Evolutionary conservation across 2,113 vertebrate species (phyloP), one percentile per base, ranked within the genome.

Genomic region (Nerophis ophidion): DNA sequence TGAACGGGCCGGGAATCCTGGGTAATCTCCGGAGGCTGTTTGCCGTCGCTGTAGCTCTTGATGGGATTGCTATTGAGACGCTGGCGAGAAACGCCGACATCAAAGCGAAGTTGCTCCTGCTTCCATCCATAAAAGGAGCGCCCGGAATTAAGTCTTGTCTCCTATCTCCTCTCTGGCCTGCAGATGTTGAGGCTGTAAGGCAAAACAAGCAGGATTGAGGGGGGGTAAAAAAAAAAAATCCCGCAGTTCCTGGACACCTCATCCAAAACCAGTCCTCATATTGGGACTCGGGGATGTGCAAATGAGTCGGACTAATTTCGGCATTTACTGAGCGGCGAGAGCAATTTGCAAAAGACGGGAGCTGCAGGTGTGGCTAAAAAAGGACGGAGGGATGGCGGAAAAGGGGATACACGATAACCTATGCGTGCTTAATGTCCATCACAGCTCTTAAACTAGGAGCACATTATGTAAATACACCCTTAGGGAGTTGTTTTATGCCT

Each of bases 221-320:
- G 26, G 26, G 26, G 26, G 26, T 2, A 26, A 4, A 4, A 4
- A 3, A 3, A 3, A 2, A 26, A 26, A 45, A 70, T n/a, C n/a
- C n/a, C 53, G 38, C 57, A 55, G 45, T 50, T 48, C 8, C 5
- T 14, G 50, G 53, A 56, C 36, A 42, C 38, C 54, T 42, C 36
- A 40, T 40, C n/a, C 15, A 40, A 10, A 40, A 10, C 34, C 2
- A 4, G 36, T 66, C 71, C 68, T 65, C 67, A 81, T 74, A 68
- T 72, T 72, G 76, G 16, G 84, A 65, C 73, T 70, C 68, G 65
- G 57, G 74, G 77, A 81, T 81, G 81, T 81, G 81, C 70, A 80
- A 85, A 84, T 79, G 74, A 80, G 76, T 76, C 51, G 34, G 66
- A 66, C 77, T 89, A 85, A 89, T 87, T 83, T 81, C 84, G 69